Evolutionary conservation across 1,140 invertebrate species (phyloP), one percentile per base, ranked within the genome.

Genomic region (Bombus cullumanus): DNA sequence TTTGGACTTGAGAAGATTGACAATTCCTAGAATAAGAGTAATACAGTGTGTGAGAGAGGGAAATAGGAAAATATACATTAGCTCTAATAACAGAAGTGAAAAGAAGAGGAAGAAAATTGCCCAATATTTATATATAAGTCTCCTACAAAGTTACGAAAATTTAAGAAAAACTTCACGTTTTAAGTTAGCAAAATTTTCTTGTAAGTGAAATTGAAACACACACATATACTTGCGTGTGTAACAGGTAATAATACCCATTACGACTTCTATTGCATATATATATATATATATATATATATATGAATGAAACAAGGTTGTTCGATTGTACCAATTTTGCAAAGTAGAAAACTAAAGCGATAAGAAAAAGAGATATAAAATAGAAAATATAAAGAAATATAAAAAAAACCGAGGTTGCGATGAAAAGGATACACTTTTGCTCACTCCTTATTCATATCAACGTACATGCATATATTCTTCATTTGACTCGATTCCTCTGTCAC

Each of bases 241-340:
- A n/a, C 31, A 6, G 25, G 12, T 75, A 22, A 53, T 25, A 25
- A 25, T 15, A 74, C n/a, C 18, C 41, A 47, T 22, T 15, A 37
- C 18, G 31, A 62, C 31, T 77, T 31, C 75, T 77, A 77, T 77
- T 64, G 75, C 75, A 77, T 28, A 18, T 76, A 75, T 72, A n/a
- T 15, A 72, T 34, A 34, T 34, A 34, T 34, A 34, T 34, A 34
- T 34, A 34, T 34, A 34, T 34, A 34, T 34, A 34, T 34, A 34
- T 41, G 0, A 41, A 6, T 39, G 6, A 72, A n/a, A 39, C 0
- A 41, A 72, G n/a, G 1, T 41, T n/a, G 28, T 41, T n/a, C 12
- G 3, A n/a, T 31, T 31, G 22, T 39, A 73, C 12, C 15, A 43
- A 43, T 47, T 72, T 72, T 41, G 6, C 12, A 37, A 72, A 18